These are phyloP conservation scores for Pteronotus mesoamericanus DNA, from an alignment of 2,797 vertebrate genomes.

Conservation along the genomic window DNA sequence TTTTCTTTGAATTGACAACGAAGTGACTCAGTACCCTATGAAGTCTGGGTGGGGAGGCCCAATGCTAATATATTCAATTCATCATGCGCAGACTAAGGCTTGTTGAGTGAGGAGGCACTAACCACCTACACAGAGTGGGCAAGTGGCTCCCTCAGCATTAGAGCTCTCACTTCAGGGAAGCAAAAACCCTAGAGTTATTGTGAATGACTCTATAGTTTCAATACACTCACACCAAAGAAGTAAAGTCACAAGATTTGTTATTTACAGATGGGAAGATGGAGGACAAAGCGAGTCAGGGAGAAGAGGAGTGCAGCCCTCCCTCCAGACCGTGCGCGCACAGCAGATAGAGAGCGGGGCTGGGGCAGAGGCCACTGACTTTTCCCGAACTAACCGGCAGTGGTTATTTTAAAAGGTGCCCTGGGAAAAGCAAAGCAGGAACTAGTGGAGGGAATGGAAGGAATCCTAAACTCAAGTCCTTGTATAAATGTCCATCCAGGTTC, in stretches of 20 bases:
- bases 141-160: neutral
- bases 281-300: neutral
- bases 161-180: neutral
- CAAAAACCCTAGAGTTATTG: neutral
- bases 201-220: neutral
- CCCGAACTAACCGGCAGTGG: neutral
- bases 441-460: neutral
- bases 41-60: neutral
- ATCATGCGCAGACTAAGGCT: neutral
- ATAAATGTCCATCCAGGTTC: neutral
- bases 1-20: neutral
- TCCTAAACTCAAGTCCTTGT: neutral
- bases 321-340: neutral
- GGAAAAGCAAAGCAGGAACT: neutral
- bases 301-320: neutral
- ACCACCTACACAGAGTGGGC: neutral
- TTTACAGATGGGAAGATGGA: neutral
- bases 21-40: neutral
- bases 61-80: neutral
- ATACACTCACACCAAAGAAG: neutral
- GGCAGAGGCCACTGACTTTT: neutral
- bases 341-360: neutral
- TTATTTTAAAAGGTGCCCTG: neutral
- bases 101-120: neutral
- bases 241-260: neutral